A percentile compares a stretch with the other conserved stretches of the same genome.
Evolutionary conservation across 1,140 invertebrate species (phyloP).

Genomic region (Drosophila pseudoananassae): DNA sequence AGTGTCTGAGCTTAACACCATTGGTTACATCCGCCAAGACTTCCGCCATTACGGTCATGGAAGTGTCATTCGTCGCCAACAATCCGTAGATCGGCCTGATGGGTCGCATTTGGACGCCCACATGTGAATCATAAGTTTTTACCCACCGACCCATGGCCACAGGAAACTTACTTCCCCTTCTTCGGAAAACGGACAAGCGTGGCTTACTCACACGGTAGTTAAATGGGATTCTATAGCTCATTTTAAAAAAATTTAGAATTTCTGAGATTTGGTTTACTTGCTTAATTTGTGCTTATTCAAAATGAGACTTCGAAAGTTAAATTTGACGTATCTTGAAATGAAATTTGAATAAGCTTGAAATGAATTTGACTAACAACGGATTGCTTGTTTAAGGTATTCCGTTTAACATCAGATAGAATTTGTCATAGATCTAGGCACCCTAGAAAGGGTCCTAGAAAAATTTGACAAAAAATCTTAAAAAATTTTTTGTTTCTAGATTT

Average conservation of each 20-base stretch:
- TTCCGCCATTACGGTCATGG: slow-evolving; percentile 1
- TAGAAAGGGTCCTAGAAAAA: no score
- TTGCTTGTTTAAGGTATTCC: no score
- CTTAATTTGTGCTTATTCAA: no score
- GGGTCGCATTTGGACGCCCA: slow-evolving; percentile 7
- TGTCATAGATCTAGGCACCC: no score
- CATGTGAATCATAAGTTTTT: background rate
- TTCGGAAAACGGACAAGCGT: background rate
- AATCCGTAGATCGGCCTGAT: slow-evolving; percentile 15
- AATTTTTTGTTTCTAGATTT: no score
- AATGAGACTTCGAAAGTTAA: no score
- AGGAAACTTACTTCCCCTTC: background rate
- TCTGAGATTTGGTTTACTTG: no score
- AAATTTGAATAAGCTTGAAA: no score
- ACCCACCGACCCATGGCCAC: slow-evolving; percentile 33
- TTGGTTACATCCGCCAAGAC: slow-evolving; percentile 21
- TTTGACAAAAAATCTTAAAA: no score
- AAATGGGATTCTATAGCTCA: background rate
- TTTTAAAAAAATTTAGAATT: slow-evolving; percentile 5
- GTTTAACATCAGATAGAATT: no score
- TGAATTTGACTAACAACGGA: no score
- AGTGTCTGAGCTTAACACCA: background rate
- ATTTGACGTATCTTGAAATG: no score
- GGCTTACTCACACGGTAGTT: background rate
- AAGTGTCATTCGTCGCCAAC: background rate